phyloP scores from a whole-genome alignment of 2,113 vertebrate species.

The Anoura caudifer region DNA sequence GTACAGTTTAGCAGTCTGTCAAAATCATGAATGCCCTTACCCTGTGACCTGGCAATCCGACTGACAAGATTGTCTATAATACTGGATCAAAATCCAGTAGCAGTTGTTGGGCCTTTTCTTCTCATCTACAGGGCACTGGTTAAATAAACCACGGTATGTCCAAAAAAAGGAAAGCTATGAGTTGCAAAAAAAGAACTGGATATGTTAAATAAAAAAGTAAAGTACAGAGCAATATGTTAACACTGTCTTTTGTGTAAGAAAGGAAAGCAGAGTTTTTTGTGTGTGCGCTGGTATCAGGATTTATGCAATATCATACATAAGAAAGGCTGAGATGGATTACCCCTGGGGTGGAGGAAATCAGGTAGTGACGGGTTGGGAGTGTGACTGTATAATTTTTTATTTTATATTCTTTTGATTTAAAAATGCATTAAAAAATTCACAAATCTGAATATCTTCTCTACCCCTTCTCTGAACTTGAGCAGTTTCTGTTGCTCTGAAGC shows the following conservation, averaged over 20 bases:
- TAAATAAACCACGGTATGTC: not conserved
- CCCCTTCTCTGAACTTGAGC: not conserved
- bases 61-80: not conserved
- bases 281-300: not conserved
- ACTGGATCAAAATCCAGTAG: not conserved
- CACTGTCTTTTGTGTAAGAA: not conserved
- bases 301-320: not conserved
- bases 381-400: not conserved
- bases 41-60: not conserved
- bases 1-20: not conserved
- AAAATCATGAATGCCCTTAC: not conserved
- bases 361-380: not conserved
- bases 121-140: not conserved
- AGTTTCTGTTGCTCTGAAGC: not conserved
- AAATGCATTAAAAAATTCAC: not conserved
- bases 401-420: slow-evolving; percentile 14
- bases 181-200: not conserved
- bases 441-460: not conserved
- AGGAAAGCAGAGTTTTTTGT: not conserved
- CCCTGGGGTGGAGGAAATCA: not conserved
- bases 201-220: not conserved
- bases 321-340: not conserved
- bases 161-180: not conserved
- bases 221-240: not conserved
- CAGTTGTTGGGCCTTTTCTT: not conserved